Evolutionary conservation across 2,113 vertebrate species (phyloP).

Genomic region (Cottus gobio): DNA sequence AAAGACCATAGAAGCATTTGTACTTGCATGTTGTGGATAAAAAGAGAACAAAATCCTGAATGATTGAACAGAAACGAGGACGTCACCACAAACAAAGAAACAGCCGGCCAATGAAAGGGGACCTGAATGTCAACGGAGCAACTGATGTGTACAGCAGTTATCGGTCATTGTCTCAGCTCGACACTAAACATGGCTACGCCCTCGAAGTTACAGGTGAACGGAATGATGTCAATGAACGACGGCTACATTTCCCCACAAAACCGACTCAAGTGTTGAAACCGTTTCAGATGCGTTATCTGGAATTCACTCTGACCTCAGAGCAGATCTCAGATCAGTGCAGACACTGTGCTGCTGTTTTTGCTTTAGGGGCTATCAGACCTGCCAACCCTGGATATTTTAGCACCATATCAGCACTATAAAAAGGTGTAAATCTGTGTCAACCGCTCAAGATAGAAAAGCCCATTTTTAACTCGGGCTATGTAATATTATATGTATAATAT

Average conservation of each 20-base stretch:
- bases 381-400: conserved; percentile 71
- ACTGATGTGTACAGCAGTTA: conserved; percentile 34
- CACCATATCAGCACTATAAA: conserved; percentile 44
- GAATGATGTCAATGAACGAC: neutral
- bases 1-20: conserved; percentile 77
- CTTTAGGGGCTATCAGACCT: conserved; percentile 45
- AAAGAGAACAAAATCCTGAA: conserved; percentile 73
- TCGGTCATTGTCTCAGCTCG: neutral
- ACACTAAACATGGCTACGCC: conserved; percentile 30
- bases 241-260: conserved; percentile 29
- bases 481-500: neutral
- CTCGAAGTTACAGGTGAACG: neutral
- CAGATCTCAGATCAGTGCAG: neutral
- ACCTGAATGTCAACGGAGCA: conserved; percentile 36
- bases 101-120: conserved; percentile 51
- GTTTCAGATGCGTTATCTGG: neutral
- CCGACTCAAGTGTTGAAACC: conserved; percentile 8
- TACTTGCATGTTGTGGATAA: conserved; percentile 70
- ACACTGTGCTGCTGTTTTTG: conserved; percentile 18
- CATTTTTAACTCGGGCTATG: neutral
- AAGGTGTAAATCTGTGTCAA: neutral
- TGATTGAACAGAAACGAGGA: conserved; percentile 68
- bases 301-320: conserved; percentile 16
- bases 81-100: conserved; percentile 70
- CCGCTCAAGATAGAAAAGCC: neutral